Percentiles rank a stretch among this genome's conserved stretches.
Conservation (phyloP, 2,888 invertebrate species). For the Eupithecia centaureata region DNA sequence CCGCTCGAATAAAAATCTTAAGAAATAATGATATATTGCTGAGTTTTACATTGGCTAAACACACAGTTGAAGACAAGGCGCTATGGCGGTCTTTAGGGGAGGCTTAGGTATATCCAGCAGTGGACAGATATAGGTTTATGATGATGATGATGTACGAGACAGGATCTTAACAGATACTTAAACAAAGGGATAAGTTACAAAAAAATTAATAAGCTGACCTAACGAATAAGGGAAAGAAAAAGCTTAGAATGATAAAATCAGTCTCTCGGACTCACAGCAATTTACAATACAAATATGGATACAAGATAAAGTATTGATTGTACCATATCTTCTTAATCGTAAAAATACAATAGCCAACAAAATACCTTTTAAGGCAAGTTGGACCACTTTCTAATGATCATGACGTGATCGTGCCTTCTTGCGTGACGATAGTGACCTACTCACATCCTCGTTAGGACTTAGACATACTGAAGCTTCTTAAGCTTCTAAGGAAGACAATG, state of each 20-base stretch:
- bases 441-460: slow-evolving; percentile 39
- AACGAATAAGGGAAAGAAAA: background rate
- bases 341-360: slow-evolving; percentile 42
- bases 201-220: background rate
- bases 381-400: slow-evolving; percentile 61
- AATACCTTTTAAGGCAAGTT: slow-evolving; percentile 37
- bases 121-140: too few species aligned
- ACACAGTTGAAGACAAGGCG: too few species aligned
- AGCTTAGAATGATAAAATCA: background rate
- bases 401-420: slow-evolving; percentile 45
- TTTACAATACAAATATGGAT: background rate
- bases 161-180: background rate
- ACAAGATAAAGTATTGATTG: background rate
- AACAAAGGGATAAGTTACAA: background rate
- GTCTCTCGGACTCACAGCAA: background rate
- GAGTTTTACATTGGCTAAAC: too few species aligned
- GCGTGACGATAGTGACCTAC: slow-evolving; percentile 44
- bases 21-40: too few species aligned
- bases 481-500: background rate
- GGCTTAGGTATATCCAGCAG: too few species aligned
- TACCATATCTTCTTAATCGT: slow-evolving; percentile 1
- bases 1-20: background rate
- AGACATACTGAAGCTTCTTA: slow-evolving; percentile 5
- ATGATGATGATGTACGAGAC: too few species aligned
- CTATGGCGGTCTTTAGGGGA: too few species aligned